These are phyloP conservation scores for Achroia grisella DNA, from an alignment of 1,140 invertebrate species.

Conservation along the genomic window DNA sequence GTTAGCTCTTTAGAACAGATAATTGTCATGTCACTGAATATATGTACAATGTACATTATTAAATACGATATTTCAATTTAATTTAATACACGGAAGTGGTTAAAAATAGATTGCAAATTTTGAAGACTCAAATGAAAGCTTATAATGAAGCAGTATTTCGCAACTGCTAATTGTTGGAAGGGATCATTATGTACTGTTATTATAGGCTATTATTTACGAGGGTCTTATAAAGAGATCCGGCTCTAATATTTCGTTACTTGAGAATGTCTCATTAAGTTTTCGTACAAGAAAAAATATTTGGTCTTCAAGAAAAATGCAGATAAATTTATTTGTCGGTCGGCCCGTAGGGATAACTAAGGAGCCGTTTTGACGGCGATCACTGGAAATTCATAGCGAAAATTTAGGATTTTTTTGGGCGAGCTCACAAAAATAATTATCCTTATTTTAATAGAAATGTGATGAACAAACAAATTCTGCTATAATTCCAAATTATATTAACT, in stretches of 20 bases:
- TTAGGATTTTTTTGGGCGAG: neutral
- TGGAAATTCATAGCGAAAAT: conserved; percentile 7
- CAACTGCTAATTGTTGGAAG: neutral
- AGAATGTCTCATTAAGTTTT: conserved; percentile 33
- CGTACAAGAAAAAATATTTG: conserved; percentile 15
- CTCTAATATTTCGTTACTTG: conserved; percentile 15
- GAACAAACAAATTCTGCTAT: neutral
- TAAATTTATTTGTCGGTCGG: conserved; percentile 21
- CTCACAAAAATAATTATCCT: neutral
- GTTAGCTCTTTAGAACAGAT: too few species aligned
- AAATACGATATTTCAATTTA: too few species aligned
- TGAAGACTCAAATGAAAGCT: too few species aligned
- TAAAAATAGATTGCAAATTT: too few species aligned
- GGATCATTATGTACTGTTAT: conserved; percentile 1
- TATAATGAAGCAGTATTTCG: too few species aligned
- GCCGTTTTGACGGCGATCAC: conserved; percentile 21
- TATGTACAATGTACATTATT: too few species aligned
- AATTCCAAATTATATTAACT: neutral
- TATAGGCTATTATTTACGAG: conserved; percentile 1
- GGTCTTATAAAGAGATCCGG: conserved; percentile 8
- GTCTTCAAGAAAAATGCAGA: conserved; percentile 23
- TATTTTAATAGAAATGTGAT: neutral
- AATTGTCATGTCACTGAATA: too few species aligned
- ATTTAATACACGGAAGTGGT: too few species aligned
- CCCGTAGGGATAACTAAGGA: conserved; percentile 20